Evolutionary conservation across 2,113 vertebrate genomes (phyloP), one percentile per base, ranked within the genome.

Genomic region (Hyperopisus bebe): DNA sequence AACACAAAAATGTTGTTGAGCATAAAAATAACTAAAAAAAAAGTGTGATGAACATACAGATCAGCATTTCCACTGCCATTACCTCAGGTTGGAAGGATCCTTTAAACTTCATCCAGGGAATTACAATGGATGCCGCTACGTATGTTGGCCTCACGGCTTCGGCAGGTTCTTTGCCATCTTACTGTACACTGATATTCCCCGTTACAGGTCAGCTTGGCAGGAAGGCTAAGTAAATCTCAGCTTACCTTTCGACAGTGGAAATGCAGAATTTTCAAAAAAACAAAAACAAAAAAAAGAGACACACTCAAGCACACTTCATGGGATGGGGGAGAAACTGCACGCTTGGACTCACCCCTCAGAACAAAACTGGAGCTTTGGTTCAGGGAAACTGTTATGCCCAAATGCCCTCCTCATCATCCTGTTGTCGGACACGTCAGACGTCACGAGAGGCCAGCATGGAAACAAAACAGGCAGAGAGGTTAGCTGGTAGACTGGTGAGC

Each of bases 321-420:
- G 47, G 44, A 80, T 48, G 35, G 42, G 48, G 42, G 19, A 89
- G 35, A 84, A 24, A 62, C 21, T 27, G 53, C 19, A 66, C 8
- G 24, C 5, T 91, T 85, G 94, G 95, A 97, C 98, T 99, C 95
- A 99, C 98, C 96, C 94, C 94, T 96, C 94, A 95, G 95, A 96
- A 96, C 94, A 96, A 94, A 96, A 96, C 95, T 96, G 95, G 95
- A 96, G 95, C 95, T 95, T 96, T 96, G 95, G 95, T 96, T 95
- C 95, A 92, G 88, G 95, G 94, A 93, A 95, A 93, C 42, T 91
- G 92, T 95, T 96, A 99, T 91, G 98, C 98, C 98, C 98, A 99
- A 95, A 99, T 99, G 92, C 98, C 98, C 93, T 99, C 98, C 96
- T 99, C 98, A 92, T 99, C 98, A 94, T 99, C 98, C 98, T 99